These are phyloP conservation scores for Lonchura striata DNA, from an alignment of 2,113 vertebrate genomes.

Conservation along the genomic window DNA sequence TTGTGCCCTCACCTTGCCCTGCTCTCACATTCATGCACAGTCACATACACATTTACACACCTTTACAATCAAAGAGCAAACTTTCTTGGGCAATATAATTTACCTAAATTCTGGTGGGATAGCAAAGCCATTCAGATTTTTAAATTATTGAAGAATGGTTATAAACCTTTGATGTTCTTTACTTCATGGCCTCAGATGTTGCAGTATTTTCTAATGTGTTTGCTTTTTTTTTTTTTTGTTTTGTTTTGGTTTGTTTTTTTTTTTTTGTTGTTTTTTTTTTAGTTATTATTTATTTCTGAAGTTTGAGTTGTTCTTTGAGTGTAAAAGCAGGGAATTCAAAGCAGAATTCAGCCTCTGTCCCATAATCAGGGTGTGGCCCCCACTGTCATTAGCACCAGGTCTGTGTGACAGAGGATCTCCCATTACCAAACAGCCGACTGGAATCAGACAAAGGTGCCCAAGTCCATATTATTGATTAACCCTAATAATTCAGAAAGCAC, in stretches of 20 bases:
- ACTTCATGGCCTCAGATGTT: not conserved
- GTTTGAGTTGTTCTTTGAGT: not conserved
- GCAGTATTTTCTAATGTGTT: not conserved
- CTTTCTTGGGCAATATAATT: not conserved
- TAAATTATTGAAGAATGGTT: not conserved
- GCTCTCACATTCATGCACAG: not conserved
- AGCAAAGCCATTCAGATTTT: not conserved
- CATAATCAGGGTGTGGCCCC: not conserved
- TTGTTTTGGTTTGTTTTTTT: no score
- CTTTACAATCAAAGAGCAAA: not conserved
- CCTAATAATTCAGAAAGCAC: not conserved
- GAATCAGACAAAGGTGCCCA: not conserved
- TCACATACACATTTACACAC: not conserved
- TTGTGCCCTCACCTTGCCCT: fast-evolving
- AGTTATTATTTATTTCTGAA: not conserved
- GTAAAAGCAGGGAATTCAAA: not conserved
- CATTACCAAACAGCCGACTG: not conserved
- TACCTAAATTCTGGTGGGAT: not conserved
- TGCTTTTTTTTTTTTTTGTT: not conserved
- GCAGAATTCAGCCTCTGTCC: not conserved
- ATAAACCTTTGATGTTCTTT: not conserved
- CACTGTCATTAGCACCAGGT: not conserved
- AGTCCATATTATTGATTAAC: not conserved
- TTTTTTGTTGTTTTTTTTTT: no score
- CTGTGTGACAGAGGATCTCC: not conserved